Base-by-base conservation (phyloP, 92 coral and sea anemone species). In the Palythoa caribaeorum region DNA sequence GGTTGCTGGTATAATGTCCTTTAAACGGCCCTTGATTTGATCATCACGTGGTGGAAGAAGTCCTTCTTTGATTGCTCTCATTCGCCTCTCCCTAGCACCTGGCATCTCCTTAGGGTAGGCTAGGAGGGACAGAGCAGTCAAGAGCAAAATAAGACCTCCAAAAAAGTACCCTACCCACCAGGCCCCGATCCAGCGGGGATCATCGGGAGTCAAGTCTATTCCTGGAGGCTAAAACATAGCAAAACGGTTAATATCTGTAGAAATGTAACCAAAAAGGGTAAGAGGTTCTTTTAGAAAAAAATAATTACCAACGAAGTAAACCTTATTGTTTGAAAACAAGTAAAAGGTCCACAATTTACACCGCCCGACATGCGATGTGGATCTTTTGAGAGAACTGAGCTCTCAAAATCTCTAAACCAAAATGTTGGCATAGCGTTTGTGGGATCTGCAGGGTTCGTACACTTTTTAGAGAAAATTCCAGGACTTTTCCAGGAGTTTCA, bases 101-200 rank as follows among this genome's bases (percentile, higher is more conserved):
- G 99, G 99, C 99, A 97, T 97, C 91, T 97, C 99, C 89, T 88
- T 93, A 10, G 98, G 98, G 90, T 95, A 97, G 52, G 98, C 99
- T 48, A 97, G 98, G 69, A 97, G 91, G 47, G 97, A 94, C 55
- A 97, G 77, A 3, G 99, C 95, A 54, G 99, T 94, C 51, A 94
- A 84, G 1, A 97, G 91, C 79, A 97, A 92, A 11, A 95, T 89
- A 47, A 95, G 91, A 3, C 99, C 98, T 50, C 98, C 98, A 74
- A 96, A 97, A 92, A 97, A 95, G 91, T 97, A 97, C 38, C 99
- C 99, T 72, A 97, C 94, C 99, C 99, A 97, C 99, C 99, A 97
- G 73, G 99, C 99, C 91, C 99, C 99, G 88, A 97, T 94, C 99
- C 99, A 97, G 94, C 98, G 99, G 90, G 99, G 99, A 85, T 97